Base-by-base conservation (phyloP, 2,888 invertebrate genomes). In the Toxonevra muliebris region DNA sequence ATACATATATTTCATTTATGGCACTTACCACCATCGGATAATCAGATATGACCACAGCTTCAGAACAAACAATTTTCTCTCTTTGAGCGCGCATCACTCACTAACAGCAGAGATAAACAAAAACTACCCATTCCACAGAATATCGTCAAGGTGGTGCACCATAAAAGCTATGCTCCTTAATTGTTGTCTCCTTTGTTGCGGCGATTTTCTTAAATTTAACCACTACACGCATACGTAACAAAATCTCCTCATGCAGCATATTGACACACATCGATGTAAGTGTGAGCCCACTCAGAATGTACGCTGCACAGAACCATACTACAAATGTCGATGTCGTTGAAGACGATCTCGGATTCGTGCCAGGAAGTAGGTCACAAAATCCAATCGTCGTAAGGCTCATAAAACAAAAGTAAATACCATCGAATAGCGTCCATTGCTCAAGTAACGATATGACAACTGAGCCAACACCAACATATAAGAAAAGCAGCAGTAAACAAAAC, bases 341-440 rank as follows among this genome's bases (percentile, higher is more conserved):
- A n/a, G 89, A 88, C 82, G 87, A 87, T 17, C 74, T 74, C 60
- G 74, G 73, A 55, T 75, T 75, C 11, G 61, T 52, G 64, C 93
- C 93, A 69, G 93, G 93, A 71, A 93, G 89, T 84, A 93, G 89
- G 82, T 93, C 93, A 74, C 93, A 93, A 76, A 94, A 94, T 59
- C 95, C 95, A 80, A 94, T 94, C 17, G 95, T 95, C 79, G 93
- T 94, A 79, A 96, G 88, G 73, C 94, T 93, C 91, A 96, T 95
- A 85, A 96, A 96, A 86, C 95, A 95, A 86, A 96, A 96, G 86
- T 93, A 96, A 79, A 94, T 90, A 70, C 93, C 93, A 81, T 96
- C 95, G 76, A 97, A 86, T 74, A 93, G 89, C 77, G 90, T 88
- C 93, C 96, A 93, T 82, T 93, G 92, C 81, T 97, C 96, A 87